Evolutionary conservation across 2,113 vertebrate species (phyloP), one percentile per base, ranked within the genome.

Genomic region (Xiphias gladius): DNA sequence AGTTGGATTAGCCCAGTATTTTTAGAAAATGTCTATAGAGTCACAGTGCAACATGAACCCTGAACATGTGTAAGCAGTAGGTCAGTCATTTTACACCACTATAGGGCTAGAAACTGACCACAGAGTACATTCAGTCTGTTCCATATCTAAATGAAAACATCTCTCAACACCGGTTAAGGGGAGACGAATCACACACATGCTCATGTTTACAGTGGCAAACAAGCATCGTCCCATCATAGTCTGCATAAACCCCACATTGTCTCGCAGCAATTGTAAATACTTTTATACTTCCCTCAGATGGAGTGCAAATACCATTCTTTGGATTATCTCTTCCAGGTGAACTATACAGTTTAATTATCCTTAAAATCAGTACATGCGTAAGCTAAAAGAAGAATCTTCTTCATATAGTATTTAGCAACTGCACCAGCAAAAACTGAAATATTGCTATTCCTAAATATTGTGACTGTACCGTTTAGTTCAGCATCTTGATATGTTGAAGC

Each of bases 231-330:
- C 22, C 1, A 20, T 76, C 52, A 39, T 43, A 66, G 68, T 86
- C 63, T 71, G 30, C 65, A 64, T 67, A 46, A 19, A 66, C 30
- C 35, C 74, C 30, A 66, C 63, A 88, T 70, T 39, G 72, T 61
- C 58, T 63, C 13, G 35, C 30, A 86, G 62, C 52, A 73, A 79
- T n/a, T 84, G 67, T 67, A 79, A 69, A 81, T 66, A 72, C 41
- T 80, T 81, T 71, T 81, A 79, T 72, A 78, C 84, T 63, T 69
- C 61, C 72, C 89, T 81, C 54, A 76, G 39, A 63, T 65, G 73
- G 41, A 88, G 79, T 92, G 89, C 76, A 92, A 92, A 89, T 89
- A 67, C 88, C 65, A 90, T 87, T 95, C 89, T 94, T 95, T 95
- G 93, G 93, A 88, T 94, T 84, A 80, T 89, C 76, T 87, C 32